phyloP scores from a whole-genome alignment of 2,888 invertebrate genomes.

The Tolmerus cingulatus region DNA sequence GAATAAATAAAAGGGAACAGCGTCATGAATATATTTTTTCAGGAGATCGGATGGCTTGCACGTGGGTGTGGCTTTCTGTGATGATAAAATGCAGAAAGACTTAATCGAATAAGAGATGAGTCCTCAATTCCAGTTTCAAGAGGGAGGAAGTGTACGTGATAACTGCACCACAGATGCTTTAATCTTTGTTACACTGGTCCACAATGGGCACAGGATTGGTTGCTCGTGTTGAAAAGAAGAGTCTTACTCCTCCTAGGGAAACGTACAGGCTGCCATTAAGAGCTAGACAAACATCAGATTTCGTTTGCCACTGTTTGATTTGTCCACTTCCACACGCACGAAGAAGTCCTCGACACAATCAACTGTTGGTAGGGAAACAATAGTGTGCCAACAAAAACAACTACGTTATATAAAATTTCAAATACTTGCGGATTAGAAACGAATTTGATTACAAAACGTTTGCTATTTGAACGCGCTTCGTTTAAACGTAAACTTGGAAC shows the following conservation, averaged over 20 bases:
- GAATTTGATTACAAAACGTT: conserved; percentile 33
- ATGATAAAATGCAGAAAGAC: not conserved
- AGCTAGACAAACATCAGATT: conserved; percentile 3
- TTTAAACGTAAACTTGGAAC: conserved; percentile 18
- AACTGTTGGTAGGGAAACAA: not conserved
- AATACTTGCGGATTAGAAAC: not conserved
- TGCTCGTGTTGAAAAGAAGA: not conserved
- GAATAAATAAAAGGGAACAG: not conserved
- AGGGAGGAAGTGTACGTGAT: not conserved
- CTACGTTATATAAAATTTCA: not conserved
- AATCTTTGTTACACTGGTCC: not conserved
- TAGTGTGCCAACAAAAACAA: not conserved
- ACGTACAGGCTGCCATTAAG: not conserved
- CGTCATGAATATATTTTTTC: not conserved
- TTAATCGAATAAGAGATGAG: conserved; percentile 30
- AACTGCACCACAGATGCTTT: not conserved
- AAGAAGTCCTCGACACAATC: not conserved
- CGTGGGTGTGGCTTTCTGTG: not conserved
- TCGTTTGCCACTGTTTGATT: not conserved
- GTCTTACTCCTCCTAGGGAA: not conserved
- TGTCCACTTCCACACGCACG: conserved; percentile 7
- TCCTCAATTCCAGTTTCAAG: not conserved
- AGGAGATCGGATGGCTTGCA: not conserved
- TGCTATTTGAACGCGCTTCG: not conserved
- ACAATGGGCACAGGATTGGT: not conserved